Evolutionary conservation across 2,888 invertebrate species (phyloP).

Genomic region (Molorchus minor): DNA sequence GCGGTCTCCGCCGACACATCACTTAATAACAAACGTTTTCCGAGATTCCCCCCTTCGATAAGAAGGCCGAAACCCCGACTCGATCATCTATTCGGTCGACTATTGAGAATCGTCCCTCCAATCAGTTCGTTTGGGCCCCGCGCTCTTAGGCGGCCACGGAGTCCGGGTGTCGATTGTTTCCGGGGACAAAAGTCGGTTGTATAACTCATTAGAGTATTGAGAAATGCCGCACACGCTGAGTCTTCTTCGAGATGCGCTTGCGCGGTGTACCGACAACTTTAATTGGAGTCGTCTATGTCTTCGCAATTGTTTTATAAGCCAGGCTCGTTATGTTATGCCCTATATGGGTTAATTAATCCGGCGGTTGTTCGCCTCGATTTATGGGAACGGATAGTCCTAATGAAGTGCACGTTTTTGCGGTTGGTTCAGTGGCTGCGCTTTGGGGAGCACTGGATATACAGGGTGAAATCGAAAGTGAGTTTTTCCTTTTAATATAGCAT

Average conservation of each 20-base stretch:
- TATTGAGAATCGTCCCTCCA: slow-evolving; percentile 7
- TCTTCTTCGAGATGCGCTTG: slow-evolving; percentile 53
- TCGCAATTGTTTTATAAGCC: slow-evolving; percentile 43
- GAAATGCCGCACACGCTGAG: slow-evolving; percentile 59
- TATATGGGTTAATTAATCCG: slow-evolving; percentile 55
- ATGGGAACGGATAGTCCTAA: slow-evolving; percentile 41
- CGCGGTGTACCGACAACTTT: slow-evolving; percentile 41
- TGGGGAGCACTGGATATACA: no score
- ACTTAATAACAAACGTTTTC: slow-evolving; percentile 3
- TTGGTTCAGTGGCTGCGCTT: neutral
- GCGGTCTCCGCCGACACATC: neutral
- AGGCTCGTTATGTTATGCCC: slow-evolving; percentile 41
- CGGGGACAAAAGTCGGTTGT: slow-evolving; percentile 54
- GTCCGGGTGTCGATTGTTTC: slow-evolving; percentile 56
- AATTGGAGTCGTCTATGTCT: slow-evolving; percentile 40
- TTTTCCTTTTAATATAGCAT: no score
- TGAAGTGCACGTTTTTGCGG: slow-evolving; percentile 33
- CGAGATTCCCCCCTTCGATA: neutral
- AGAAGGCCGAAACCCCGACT: slow-evolving; percentile 4
- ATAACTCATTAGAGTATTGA: no score
- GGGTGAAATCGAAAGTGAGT: no score
- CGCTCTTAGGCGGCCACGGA: slow-evolving; percentile 51
- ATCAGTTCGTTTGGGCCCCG: slow-evolving; percentile 8
- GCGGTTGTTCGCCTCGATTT: slow-evolving; percentile 38
- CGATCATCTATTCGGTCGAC: slow-evolving; percentile 11